These are phyloP conservation scores for Chiloscyllium punctatum DNA, from an alignment of 2,797 vertebrate species.

Conservation along the genomic window DNA sequence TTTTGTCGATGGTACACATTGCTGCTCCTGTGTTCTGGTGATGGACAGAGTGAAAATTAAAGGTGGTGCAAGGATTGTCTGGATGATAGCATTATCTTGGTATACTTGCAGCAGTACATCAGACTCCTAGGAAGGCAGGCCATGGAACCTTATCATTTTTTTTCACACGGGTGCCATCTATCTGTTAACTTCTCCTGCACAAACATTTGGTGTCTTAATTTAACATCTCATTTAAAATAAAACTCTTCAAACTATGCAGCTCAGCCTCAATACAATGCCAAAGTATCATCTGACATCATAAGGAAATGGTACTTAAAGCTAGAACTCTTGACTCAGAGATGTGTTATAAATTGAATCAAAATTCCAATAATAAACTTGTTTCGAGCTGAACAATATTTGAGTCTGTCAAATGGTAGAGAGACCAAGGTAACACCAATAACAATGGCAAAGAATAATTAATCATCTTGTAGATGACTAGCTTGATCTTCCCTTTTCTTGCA, in stretches of 20 bases:
- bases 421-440: neutral
- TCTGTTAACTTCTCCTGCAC: neutral
- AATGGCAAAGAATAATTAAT: neutral
- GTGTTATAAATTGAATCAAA: neutral
- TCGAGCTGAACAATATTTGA: neutral
- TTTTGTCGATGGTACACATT: no score
- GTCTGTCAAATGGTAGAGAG: neutral
- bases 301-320: neutral
- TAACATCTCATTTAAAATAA: neutral
- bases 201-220: neutral
- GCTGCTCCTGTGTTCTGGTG: no score
- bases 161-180: neutral
- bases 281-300: neutral
- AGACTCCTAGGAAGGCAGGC: neutral
- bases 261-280: neutral
- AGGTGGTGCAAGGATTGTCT: neutral
- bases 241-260: neutral
- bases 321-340: neutral
- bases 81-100: neutral
- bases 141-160: neutral
- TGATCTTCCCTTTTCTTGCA: neutral
- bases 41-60: no score
- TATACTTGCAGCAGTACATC: neutral
- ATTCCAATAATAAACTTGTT: neutral
- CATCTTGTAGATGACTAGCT: neutral